Evolutionary conservation across 1,140 invertebrate genomes (phyloP).

Genomic region (Drosophila jambulina): DNA sequence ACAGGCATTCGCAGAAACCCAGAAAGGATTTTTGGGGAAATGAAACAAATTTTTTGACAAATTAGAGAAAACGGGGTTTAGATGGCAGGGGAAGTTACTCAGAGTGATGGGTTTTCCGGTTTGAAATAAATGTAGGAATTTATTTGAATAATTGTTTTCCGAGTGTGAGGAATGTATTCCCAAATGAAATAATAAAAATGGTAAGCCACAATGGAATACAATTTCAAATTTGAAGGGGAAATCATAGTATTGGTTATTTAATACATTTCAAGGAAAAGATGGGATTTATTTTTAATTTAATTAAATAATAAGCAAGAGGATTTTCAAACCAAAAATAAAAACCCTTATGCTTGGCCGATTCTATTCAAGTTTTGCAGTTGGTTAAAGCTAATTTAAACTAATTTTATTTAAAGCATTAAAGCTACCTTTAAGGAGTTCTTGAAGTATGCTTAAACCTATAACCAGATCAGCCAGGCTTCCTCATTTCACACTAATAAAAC

Average conservation of each 20-base stretch:
- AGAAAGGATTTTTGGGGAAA: conserved; percentile 28
- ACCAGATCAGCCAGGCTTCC: neutral
- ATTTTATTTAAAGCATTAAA: neutral
- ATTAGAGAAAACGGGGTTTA: conserved; percentile 23
- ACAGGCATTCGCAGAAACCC: conserved; percentile 18
- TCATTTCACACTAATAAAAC: neutral
- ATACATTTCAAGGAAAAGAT: too few species aligned
- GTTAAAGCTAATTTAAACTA: neutral
- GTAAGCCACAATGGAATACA: neutral
- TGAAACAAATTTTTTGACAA: conserved; percentile 42
- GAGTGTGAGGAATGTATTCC: neutral
- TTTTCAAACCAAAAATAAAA: too few species aligned
- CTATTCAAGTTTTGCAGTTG: too few species aligned
- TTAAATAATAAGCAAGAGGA: too few species aligned
- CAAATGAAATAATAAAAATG: neutral
- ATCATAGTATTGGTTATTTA: too few species aligned
- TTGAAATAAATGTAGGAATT: conserved; percentile 13
- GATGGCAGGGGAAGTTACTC: conserved; percentile 10
- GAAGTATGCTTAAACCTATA: too few species aligned
- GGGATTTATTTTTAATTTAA: too few species aligned
- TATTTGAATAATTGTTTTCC: conserved; percentile 8
- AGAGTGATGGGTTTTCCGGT: neutral
- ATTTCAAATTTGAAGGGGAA: too few species aligned
- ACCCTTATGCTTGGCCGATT: too few species aligned
- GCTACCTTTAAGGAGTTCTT: neutral